phyloP scores from a whole-genome alignment of 1,140 invertebrate genomes.

The Ostrea denselamellosa region DNA sequence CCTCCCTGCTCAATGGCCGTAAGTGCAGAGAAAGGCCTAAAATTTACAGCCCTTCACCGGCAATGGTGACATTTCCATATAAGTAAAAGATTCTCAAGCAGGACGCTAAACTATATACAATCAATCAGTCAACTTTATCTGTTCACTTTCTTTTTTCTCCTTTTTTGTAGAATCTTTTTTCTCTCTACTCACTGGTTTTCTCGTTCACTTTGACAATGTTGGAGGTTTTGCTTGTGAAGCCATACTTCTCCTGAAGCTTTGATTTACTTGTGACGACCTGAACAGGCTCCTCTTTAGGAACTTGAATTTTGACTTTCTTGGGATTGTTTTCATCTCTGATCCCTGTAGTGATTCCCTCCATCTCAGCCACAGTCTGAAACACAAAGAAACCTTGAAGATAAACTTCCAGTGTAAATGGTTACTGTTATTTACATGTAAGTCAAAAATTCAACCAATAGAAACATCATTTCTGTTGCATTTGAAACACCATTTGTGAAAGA shows the following conservation, averaged over 20 bases:
- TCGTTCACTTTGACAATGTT: slow-evolving; percentile 57
- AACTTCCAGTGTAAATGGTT: too few relatives aligned
- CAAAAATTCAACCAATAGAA: too few relatives aligned
- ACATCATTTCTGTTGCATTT: too few relatives aligned
- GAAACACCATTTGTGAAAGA: too few relatives aligned
- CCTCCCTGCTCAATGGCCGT: too few relatives aligned
- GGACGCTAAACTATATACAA: too few relatives aligned
- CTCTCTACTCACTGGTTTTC: slow-evolving; percentile 57
- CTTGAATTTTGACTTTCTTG: slow-evolving; percentile 67
- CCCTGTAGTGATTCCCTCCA: slow-evolving; percentile 77
- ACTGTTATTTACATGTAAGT: too few relatives aligned
- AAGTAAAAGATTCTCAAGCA: too few relatives aligned
- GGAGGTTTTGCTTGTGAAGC: slow-evolving; percentile 46
- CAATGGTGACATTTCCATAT: neutral
- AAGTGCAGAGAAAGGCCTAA: too few relatives aligned
- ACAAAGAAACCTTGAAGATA: neutral
- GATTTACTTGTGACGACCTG: slow-evolving; percentile 49
- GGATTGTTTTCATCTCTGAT: slow-evolving; percentile 69
- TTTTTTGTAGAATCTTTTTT: too few relatives aligned
- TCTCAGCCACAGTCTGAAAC: slow-evolving; percentile 76
- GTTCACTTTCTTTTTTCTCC: too few relatives aligned
- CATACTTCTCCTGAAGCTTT: slow-evolving; percentile 64
- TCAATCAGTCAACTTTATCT: too few relatives aligned
- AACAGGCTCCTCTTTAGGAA: slow-evolving; percentile 51
- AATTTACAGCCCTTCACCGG: neutral